These are phyloP conservation scores for Toxotes lorentzi DNA, from an alignment of 2,797 vertebrate species.

Conservation along the genomic window DNA sequence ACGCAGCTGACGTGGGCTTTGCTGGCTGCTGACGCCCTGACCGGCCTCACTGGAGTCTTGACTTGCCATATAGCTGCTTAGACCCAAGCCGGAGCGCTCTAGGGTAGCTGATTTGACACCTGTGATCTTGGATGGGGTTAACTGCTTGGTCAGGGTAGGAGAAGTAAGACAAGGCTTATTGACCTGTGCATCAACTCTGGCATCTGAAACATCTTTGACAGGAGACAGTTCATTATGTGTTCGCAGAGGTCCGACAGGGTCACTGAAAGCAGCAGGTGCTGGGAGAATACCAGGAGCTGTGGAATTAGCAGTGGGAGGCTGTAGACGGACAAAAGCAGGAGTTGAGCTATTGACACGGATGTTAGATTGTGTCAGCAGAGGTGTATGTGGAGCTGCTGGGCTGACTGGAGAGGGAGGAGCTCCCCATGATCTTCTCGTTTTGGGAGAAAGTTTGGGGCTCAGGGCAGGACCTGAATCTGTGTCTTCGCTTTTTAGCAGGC, in stretches of 20 bases:
- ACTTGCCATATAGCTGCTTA: slow-evolving; percentile 75
- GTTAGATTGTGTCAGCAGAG: slow-evolving; percentile 18
- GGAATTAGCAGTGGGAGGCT: slow-evolving; percentile 4
- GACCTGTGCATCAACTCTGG: neutral
- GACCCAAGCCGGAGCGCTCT: slow-evolving; percentile 84
- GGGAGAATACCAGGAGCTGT: slow-evolving; percentile 51
- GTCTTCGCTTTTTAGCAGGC: slow-evolving; percentile 86
- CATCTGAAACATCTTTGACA: slow-evolving; percentile 13
- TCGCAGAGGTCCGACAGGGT: slow-evolving; percentile 3
- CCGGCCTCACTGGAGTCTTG: neutral
- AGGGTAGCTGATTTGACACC: slow-evolving; percentile 88
- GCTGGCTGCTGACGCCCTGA: neutral
- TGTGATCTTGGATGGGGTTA: slow-evolving; percentile 38
- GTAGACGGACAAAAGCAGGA: neutral
- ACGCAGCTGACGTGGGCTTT: slow-evolving; percentile 65
- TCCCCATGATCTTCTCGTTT: slow-evolving; percentile 64
- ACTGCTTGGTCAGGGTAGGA: slow-evolving; percentile 31
- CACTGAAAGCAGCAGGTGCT: slow-evolving; percentile 71
- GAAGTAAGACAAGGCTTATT: slow-evolving; percentile 17
- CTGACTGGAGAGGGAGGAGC: slow-evolving; percentile 57
- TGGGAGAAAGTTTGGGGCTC: slow-evolving; percentile 62
- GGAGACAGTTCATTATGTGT: slow-evolving; percentile 19
- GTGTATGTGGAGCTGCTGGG: slow-evolving; percentile 27
- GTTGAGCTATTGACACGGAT: slow-evolving; percentile 6
- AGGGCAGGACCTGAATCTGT: slow-evolving; percentile 34